A percentile compares a stretch with the other conserved stretches of the same genome.
phyloP scores from a whole-genome alignment of 1,140 invertebrate species.

The Drosophila navojoa region DNA sequence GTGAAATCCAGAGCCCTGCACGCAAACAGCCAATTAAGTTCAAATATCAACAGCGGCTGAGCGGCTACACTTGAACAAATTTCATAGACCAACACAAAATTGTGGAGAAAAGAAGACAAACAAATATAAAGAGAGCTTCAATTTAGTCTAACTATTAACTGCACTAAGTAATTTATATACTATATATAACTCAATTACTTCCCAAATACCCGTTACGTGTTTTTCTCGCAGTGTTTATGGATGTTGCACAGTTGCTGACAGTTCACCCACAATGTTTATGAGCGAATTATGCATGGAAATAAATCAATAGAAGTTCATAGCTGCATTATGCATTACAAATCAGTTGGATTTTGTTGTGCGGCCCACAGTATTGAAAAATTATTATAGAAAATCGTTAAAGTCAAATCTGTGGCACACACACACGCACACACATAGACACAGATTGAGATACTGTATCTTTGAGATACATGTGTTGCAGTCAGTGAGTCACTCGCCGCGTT shows the following conservation, averaged over 20 bases:
- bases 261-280: conserved; percentile 54
- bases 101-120: not conserved
- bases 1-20: conserved; percentile 64
- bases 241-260: conserved; percentile 52
- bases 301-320: conserved; percentile 50
- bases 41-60: conserved; percentile 16
- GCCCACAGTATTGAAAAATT: conserved; percentile 68
- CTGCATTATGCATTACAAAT: conserved; percentile 52
- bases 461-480: conserved; percentile 69
- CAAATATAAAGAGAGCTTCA: not conserved
- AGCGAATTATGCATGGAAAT: conserved; percentile 56
- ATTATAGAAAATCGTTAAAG: conserved; percentile 68
- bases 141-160: not conserved
- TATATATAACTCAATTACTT: too few species aligned
- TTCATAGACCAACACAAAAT: not conserved
- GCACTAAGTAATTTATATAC: too few species aligned
- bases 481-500: conserved; percentile 62
- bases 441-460: conserved; percentile 6
- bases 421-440: conserved; percentile 39
- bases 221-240: conserved; percentile 23
- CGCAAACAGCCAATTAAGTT: conserved; percentile 70
- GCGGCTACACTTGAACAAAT: not conserved
- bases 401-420: conserved; percentile 39
- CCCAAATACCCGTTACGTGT: too few species aligned
- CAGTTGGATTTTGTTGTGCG: conserved; percentile 33